These are phyloP conservation scores for Patella pellucida DNA, from an alignment of 2,888 invertebrate species.

Conservation along the genomic window DNA sequence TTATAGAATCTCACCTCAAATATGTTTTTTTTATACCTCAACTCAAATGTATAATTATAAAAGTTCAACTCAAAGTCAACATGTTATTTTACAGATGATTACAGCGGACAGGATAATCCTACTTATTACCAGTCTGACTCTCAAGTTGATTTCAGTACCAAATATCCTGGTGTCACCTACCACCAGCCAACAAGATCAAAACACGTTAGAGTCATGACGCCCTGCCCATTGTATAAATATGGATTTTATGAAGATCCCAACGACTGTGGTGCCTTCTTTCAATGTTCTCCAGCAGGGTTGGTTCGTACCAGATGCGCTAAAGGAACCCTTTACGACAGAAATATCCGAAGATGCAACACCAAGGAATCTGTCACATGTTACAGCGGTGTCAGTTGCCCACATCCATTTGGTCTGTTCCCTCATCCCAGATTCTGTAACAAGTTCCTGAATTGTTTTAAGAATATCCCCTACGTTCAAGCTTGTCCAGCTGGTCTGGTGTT, in stretches of 20 bases:
- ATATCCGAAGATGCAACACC: background rate
- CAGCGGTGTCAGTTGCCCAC: background rate
- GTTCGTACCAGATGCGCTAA: background rate
- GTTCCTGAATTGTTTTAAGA: background rate
- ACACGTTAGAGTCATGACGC: too few relatives aligned
- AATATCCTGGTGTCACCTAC: too few relatives aligned
- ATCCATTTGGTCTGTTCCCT: background rate
- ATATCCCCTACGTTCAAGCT: background rate
- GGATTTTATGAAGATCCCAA: background rate
- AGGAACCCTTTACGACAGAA: background rate
- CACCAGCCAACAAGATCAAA: too few relatives aligned
- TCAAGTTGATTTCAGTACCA: too few relatives aligned
- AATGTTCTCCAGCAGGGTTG: background rate
- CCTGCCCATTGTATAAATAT: background rate
- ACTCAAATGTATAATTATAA: too few relatives aligned
- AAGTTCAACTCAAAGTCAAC: too few relatives aligned
- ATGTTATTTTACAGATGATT: too few relatives aligned
- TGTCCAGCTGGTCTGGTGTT: background rate
- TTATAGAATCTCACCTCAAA: too few relatives aligned
- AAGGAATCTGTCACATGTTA: background rate
- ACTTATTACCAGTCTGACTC: too few relatives aligned
- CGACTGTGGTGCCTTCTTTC: background rate
- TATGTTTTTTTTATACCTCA: too few relatives aligned
- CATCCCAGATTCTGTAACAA: background rate
- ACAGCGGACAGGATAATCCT: too few relatives aligned